Base-by-base conservation (phyloP, 2,888 invertebrate genomes). In the Callinectes sapidus region DNA sequence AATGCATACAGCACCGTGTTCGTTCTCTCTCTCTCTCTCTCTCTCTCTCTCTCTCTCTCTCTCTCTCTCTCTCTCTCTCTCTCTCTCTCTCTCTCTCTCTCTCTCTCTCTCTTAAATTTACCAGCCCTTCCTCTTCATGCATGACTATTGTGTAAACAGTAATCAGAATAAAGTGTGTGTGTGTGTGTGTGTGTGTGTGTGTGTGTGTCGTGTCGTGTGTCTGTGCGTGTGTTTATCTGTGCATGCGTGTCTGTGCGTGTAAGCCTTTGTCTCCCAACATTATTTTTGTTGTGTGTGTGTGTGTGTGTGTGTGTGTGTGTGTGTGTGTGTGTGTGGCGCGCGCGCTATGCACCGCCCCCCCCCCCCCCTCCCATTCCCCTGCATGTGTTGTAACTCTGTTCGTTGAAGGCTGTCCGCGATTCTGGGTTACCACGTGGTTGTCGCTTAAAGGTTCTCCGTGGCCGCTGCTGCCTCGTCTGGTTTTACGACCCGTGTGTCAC, bases 21-120 rank as follows among this genome's bases (percentile, higher is more conserved):
- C 10, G 71, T 71, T 71, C 48, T 48, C 48, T 48, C 48, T 48
- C 48, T 48, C 48, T 81, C 81, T 81, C 81, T 81, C 81, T 81
- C 81, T 81, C 81, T 81, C 81, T 81, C 81, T 81, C 81, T 81
- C 81, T 81, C 81, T 81, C 81, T 81, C 81, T 81, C 81, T 81
- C 81, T 81, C 81, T 81, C 81, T 81, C 81, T 81, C 81, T 81
- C 81, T 81, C 81, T 81, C 81, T 81, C 81, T 81, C 81, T 81
- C 81, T 81, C 81, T 81, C 81, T 81, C 81, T 81, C 81, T 81
- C 81, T 81, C 81, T 81, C 81, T 81, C 81, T 81, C 81, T 81
- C 81, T 81, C 81, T 81, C 81, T 81, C 81, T 6, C 16, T 14
- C 81, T 14, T 32, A 32, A 32, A 35, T 32, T 81, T 6, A 32